phyloP scores from a whole-genome alignment of 2,888 invertebrate species.

The Scaptodrosophila latifasciaeformis region DNA sequence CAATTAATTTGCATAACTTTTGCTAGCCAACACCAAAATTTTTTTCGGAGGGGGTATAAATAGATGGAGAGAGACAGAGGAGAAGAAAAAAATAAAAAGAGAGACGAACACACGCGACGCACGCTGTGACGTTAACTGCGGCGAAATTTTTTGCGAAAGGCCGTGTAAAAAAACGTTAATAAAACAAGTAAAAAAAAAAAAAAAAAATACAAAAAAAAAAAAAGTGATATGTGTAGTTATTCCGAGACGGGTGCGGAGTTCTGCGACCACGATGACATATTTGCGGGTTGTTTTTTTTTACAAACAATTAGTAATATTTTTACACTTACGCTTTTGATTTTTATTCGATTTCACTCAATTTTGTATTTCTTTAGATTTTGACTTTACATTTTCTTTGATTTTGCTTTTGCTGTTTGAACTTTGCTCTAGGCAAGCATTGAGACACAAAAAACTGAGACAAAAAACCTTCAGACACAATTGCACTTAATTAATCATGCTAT shows the following conservation, averaged over 20 bases:
- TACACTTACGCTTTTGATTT: conserved; percentile 36
- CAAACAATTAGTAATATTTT: conserved; percentile 13
- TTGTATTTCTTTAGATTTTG: conserved; percentile 11
- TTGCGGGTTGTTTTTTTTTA: no score
- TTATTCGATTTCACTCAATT: not conserved
- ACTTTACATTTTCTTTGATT: conserved; percentile 24
- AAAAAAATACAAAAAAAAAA: conserved; percentile 21
- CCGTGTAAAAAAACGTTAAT: conserved; percentile 2
- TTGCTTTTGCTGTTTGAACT: conserved; percentile 34
- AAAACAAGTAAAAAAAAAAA: conserved; percentile 13
- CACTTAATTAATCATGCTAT: conserved; percentile 35
- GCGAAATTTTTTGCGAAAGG: conserved; percentile 1
- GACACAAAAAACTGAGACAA: conserved; percentile 18
- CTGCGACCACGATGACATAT: no score
- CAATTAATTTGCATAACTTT: conserved; percentile 60
- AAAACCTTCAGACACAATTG: conserved; percentile 17
- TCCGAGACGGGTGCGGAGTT: no score
- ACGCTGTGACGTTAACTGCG: conserved; percentile 3
- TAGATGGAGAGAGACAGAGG: not conserved
- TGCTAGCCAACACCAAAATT: no score
- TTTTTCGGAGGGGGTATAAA: no score
- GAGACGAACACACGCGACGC: not conserved
- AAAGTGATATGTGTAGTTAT: conserved; percentile 19
- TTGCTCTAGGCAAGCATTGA: conserved; percentile 20
- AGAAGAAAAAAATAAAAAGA: not conserved